Conservation (phyloP, 2,113 vertebrate genomes). For the Elaphurus davidianus region DNA sequence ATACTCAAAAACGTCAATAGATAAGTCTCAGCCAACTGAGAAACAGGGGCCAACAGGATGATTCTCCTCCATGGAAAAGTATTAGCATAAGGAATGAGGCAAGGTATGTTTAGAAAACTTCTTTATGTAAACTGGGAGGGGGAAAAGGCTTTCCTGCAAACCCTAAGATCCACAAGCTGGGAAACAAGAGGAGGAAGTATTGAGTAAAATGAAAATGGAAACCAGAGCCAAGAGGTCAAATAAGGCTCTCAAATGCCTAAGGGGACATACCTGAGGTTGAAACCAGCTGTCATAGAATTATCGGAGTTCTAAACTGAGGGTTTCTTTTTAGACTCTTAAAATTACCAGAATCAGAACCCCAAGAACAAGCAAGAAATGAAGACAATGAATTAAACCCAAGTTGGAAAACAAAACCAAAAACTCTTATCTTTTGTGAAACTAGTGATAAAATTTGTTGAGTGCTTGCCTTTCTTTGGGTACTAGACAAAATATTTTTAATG, state of each 20-base stretch:
- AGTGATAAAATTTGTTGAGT: constrained; percentile 13
- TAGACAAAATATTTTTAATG: background rate
- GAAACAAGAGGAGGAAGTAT: background rate
- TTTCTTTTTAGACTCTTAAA: background rate
- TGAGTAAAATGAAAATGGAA: background rate
- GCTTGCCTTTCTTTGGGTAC: background rate
- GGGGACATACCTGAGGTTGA: background rate
- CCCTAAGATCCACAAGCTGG: background rate
- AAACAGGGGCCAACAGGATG: background rate
- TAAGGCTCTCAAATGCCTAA: background rate
- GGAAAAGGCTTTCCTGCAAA: background rate
- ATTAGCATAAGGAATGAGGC: background rate
- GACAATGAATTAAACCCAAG: background rate
- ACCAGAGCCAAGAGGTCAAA: background rate
- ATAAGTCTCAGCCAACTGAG: background rate
- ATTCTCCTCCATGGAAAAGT: background rate
- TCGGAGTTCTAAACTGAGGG: background rate
- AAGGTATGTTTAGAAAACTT: background rate
- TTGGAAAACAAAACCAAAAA: background rate
- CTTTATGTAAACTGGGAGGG: background rate
- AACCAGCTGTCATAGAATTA: background rate
- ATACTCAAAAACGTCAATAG: background rate
- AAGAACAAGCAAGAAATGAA: background rate
- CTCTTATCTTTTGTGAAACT: background rate
- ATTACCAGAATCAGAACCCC: background rate